phyloP scores from a whole-genome alignment of 2,113 vertebrate species.

The Lynx canadensis region DNA sequence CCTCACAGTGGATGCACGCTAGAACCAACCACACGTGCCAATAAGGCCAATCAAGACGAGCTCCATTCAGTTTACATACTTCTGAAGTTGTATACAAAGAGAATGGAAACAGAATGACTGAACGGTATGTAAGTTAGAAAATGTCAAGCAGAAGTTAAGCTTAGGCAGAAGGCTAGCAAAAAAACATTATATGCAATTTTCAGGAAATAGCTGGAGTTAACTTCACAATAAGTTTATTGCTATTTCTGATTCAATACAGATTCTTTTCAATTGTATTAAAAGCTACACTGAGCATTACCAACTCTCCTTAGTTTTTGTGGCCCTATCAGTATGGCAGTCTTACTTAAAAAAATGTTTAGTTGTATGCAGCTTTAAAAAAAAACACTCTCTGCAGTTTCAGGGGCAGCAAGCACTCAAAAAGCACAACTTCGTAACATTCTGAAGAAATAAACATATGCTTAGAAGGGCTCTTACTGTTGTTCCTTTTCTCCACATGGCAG shows the following conservation, averaged over 20 bases:
- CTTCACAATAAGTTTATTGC: not conserved
- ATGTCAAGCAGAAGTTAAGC: not conserved
- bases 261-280: not conserved
- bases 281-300: not conserved
- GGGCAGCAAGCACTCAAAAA: not conserved
- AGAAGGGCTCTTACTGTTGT: conserved; percentile 79
- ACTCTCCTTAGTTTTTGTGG: not conserved
- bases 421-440: not conserved
- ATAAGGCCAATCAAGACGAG: not conserved
- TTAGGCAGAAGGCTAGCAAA: not conserved
- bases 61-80: no score
- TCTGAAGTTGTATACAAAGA: not conserved
- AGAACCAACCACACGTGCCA: not conserved
- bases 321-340: not conserved
- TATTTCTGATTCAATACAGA: not conserved
- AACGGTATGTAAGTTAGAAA: not conserved
- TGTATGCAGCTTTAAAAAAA: not conserved
- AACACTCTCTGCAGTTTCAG: not conserved
- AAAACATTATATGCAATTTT: not conserved
- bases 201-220: conserved; percentile 3
- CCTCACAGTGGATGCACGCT: not conserved
- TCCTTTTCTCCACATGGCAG: conserved; percentile 65
- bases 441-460: conserved; percentile 29
- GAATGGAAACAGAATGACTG: not conserved
- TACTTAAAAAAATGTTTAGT: not conserved